Conservation (phyloP, 2,888 invertebrate species). For the Carterocephalus palaemon region DNA sequence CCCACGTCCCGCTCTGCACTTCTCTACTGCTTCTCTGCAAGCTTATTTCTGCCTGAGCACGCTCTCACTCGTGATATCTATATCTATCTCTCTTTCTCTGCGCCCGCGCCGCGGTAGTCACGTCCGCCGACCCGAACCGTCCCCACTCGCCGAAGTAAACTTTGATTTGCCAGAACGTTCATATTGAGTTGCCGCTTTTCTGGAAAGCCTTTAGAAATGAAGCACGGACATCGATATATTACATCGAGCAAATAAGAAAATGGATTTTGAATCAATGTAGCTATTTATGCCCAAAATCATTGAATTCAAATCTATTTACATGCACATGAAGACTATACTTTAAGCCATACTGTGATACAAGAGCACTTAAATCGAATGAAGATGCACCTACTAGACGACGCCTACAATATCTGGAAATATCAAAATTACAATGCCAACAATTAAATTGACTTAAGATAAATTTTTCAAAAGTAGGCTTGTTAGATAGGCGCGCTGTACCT, state of each 20-base stretch:
- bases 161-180: constrained; percentile 65
- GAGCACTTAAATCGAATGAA: neutral
- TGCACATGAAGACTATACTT: constrained; percentile 1
- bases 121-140: constrained; percentile 50
- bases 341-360: neutral
- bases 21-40: constrained; percentile 79
- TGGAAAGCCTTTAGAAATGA: constrained; percentile 61
- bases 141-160: constrained; percentile 49
- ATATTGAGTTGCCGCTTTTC: constrained; percentile 72
- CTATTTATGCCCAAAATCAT: constrained; percentile 2
- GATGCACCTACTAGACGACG: neutral
- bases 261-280: constrained; percentile 13
- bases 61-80: constrained; percentile 68
- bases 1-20: constrained; percentile 78
- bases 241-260: constrained; percentile 2
- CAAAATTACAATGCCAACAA: neutral
- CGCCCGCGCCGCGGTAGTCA: constrained; percentile 45
- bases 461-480: neutral
- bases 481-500: constrained; percentile 37
- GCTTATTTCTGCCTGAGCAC: constrained; percentile 79
- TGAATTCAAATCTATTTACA: neutral
- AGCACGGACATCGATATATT: constrained; percentile 51
- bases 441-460: neutral
- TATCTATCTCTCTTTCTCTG: constrained; percentile 55
- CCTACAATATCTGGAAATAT: neutral